These are phyloP conservation scores for Atta cephalotes DNA, from an alignment of 1,140 invertebrate genomes.

Conservation along the genomic window DNA sequence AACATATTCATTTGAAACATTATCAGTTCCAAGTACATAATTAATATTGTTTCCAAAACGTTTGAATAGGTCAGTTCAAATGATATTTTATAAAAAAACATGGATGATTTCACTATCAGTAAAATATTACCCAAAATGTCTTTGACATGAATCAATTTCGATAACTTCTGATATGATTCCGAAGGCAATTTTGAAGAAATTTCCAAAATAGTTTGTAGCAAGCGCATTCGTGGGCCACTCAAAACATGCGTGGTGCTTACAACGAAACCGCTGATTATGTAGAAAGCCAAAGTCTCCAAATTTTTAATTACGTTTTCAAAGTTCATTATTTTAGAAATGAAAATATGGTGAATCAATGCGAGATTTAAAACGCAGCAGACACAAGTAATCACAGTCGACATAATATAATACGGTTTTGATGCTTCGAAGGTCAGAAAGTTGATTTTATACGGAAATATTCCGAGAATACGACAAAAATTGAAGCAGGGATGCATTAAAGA, in stretches of 20 bases:
- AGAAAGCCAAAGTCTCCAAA: not conserved
- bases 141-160: conserved; percentile 3
- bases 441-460: conserved; percentile 70
- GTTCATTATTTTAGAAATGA: conserved; percentile 27
- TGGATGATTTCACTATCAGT: not conserved
- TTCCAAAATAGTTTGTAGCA: not conserved
- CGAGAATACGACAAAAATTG: conserved; percentile 60
- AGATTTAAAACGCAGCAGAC: conserved; percentile 11
- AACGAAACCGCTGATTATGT: not conserved
- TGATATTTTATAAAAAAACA: not conserved
- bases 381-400: conserved; percentile 54
- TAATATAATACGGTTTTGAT: conserved; percentile 46
- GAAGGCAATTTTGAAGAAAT: not conserved
- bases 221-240: not conserved
- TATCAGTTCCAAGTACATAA: conserved; percentile 66
- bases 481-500: conserved; percentile 65
- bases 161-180: not conserved
- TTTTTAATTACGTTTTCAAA: not conserved
- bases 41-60: not conserved
- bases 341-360: conserved; percentile 60
- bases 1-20: conserved; percentile 76
- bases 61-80: not conserved
- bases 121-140: not conserved
- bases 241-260: not conserved
- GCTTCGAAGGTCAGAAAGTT: conserved; percentile 2